phyloP scores from a whole-genome alignment of 1,140 invertebrate genomes.

The Reticulitermes speratus region DNA sequence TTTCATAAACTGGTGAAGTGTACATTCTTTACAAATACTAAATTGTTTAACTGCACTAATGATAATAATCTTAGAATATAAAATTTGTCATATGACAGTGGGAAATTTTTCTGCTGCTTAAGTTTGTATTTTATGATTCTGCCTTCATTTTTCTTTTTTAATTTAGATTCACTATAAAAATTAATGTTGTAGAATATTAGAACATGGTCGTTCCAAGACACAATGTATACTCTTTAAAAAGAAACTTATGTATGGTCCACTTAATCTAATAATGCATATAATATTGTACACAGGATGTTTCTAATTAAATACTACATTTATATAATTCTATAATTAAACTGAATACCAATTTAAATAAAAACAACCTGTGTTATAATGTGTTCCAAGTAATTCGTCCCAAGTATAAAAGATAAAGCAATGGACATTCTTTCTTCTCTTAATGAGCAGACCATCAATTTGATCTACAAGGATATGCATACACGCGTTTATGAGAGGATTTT shows the following conservation, averaged over 20 bases:
- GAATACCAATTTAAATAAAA: neutral
- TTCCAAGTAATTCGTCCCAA: neutral
- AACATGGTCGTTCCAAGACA: neutral
- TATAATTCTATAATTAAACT: neutral
- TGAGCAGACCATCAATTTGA: neutral
- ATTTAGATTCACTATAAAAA: neutral
- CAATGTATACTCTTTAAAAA: neutral
- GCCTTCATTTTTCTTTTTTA: neutral
- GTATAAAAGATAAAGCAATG: neutral
- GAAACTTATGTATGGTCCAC: neutral
- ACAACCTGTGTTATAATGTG: neutral
- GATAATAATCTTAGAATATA: constrained; percentile 10
- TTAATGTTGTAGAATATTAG: neutral
- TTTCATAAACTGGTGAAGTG: neutral
- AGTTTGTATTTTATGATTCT: neutral
- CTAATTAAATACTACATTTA: neutral
- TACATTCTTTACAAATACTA: constrained; percentile 18
- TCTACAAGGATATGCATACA: constrained; percentile 6
- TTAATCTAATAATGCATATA: neutral
- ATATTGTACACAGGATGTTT: neutral
- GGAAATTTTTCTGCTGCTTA: neutral
- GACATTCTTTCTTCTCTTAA: neutral
- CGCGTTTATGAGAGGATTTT: neutral
- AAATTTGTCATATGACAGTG: neutral
- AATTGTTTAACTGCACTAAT: neutral